These are phyloP conservation scores for Monopterus albus DNA, from an alignment of 2,113 vertebrate species.

Conservation along the genomic window DNA sequence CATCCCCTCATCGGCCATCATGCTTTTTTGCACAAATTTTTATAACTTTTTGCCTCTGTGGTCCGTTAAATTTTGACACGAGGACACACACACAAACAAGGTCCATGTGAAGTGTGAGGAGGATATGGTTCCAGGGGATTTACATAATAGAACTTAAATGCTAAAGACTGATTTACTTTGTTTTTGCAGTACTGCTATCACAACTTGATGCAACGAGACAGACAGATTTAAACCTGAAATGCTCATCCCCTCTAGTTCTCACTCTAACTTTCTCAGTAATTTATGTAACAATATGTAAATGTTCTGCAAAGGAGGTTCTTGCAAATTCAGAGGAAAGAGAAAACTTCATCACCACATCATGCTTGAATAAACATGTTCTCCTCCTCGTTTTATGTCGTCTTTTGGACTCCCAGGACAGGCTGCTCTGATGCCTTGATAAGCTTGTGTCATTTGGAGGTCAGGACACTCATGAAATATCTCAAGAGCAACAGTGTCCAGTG, in stretches of 20 bases:
- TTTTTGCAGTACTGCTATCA: slow-evolving; percentile 38
- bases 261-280: slow-evolving; percentile 30
- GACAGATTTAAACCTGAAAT: slow-evolving; percentile 27
- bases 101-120: slow-evolving; percentile 70
- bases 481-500: slow-evolving; percentile 44
- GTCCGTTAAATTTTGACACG: slow-evolving; percentile 55
- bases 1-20: slow-evolving; percentile 60
- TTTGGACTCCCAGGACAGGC: slow-evolving; percentile 56
- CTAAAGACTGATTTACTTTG: slow-evolving; percentile 26
- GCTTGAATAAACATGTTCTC: slow-evolving; percentile 51
- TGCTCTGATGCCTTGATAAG: slow-evolving; percentile 69
- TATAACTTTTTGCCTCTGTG: slow-evolving; percentile 43
- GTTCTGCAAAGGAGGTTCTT: slow-evolving; percentile 32
- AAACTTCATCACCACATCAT: slow-evolving; percentile 46
- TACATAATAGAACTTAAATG: slow-evolving; percentile 34
- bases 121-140: slow-evolving; percentile 41
- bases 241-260: slow-evolving; percentile 30
- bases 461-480: slow-evolving; percentile 55
- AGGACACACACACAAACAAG: slow-evolving; percentile 59
- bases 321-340: slow-evolving; percentile 38
- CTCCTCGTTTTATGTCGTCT: slow-evolving; percentile 49
- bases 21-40: no score
- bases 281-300: slow-evolving; percentile 67
- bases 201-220: slow-evolving; percentile 38
- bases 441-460: slow-evolving; percentile 58